Percentiles rank a stretch among this genome's conserved stretches.
phyloP scores from a whole-genome alignment of 1,140 invertebrate species.

The Drosophila pallidifrons region DNA sequence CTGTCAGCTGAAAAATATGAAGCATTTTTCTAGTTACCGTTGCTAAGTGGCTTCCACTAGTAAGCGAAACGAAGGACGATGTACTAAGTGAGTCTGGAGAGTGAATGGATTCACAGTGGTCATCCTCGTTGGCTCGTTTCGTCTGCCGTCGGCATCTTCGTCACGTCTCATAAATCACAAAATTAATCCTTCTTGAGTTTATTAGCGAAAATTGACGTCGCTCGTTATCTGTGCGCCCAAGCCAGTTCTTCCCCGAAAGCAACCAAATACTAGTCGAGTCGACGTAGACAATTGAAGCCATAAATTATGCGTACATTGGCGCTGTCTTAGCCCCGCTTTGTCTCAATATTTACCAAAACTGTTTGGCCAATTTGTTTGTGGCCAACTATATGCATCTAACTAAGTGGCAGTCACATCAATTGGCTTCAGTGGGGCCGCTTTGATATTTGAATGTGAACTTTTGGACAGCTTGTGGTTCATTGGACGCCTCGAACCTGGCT shows the following conservation, averaged over 20 bases:
- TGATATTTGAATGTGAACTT: constrained; percentile 47
- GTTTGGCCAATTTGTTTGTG: constrained; percentile 51
- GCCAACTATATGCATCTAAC: constrained; percentile 30
- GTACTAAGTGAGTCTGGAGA: background rate
- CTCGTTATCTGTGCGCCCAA: constrained; percentile 68
- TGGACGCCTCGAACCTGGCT: constrained; percentile 46
- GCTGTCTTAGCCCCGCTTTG: constrained; percentile 10
- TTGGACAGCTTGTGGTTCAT: constrained; percentile 53
- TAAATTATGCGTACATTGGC: constrained; percentile 75
- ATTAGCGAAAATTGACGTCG: constrained; percentile 80
- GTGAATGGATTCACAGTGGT: constrained; percentile 10
- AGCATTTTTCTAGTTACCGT: constrained; percentile 49
- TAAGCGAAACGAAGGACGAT: background rate
- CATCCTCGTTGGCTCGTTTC: constrained; percentile 6
- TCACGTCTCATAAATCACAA: constrained; percentile 71
- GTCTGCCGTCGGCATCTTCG: constrained; percentile 16
- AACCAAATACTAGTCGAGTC: constrained; percentile 11
- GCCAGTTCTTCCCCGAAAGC: constrained; percentile 17
- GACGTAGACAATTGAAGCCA: constrained; percentile 59
- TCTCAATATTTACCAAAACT: constrained; percentile 38
- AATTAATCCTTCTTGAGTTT: constrained; percentile 82
- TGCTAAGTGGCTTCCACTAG: constrained; percentile 15
- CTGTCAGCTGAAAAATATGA: constrained; percentile 59
- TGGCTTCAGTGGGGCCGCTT: constrained; percentile 20
- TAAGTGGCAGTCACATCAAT: constrained; percentile 20